Conservation (phyloP, 2,113 vertebrate genomes). For the Pyxicephalus adspersus region DNA sequence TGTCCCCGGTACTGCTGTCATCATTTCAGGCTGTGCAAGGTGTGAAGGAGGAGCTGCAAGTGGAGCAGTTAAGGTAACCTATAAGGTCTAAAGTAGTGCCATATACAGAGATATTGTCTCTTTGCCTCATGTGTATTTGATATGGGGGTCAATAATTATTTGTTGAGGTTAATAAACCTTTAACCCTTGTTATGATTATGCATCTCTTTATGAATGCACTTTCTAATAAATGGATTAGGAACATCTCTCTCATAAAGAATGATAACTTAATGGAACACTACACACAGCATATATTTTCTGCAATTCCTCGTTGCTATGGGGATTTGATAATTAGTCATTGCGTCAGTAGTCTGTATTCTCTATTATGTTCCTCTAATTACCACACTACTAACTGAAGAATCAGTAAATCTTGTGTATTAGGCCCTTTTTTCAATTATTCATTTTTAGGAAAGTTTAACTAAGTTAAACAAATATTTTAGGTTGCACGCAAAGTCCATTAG, state of each 20-base stretch:
- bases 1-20: too few relatives aligned
- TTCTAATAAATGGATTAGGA: slow-evolving; percentile 1
- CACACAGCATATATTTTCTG: slow-evolving; percentile 30
- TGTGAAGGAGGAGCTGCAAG: too few relatives aligned
- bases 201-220: slow-evolving; percentile 18
- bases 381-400: slow-evolving; percentile 18
- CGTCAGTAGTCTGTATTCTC: slow-evolving; percentile 38
- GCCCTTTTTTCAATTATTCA: background rate
- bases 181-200: too few relatives aligned
- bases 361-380: slow-evolving; percentile 10
- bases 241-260: slow-evolving; percentile 32
- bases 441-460: background rate
- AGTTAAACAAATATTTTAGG: too few relatives aligned
- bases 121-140: too few relatives aligned
- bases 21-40: too few relatives aligned
- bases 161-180: background rate
- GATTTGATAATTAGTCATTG: slow-evolving; percentile 47
- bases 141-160: background rate
- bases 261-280: slow-evolving; percentile 33
- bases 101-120: too few relatives aligned
- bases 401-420: background rate
- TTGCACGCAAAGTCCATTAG: too few relatives aligned
- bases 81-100: too few relatives aligned
- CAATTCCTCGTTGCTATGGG: slow-evolving; percentile 49
- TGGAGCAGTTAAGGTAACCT: too few relatives aligned